phyloP scores from a whole-genome alignment of 2,888 invertebrate genomes.

The Cephus pulcher region DNA sequence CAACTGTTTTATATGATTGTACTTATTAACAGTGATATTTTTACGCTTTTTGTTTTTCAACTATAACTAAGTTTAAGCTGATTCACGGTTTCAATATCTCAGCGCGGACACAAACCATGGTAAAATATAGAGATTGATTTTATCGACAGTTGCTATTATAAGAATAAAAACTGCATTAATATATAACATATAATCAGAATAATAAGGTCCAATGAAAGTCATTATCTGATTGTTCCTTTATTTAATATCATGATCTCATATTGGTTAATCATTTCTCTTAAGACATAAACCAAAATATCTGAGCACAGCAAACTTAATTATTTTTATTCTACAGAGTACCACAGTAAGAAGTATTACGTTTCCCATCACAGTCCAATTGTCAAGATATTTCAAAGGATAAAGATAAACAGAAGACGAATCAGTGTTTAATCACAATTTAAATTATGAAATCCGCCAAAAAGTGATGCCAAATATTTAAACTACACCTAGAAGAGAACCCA shows the following conservation, averaged over 20 bases:
- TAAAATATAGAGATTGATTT: neutral
- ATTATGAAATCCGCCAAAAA: neutral
- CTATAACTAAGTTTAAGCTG: neutral
- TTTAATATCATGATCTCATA: neutral
- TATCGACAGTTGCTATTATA: neutral
- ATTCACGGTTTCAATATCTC: neutral
- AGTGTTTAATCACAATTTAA: neutral
- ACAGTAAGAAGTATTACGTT: neutral
- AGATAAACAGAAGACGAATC: neutral
- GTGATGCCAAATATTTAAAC: neutral
- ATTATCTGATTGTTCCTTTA: neutral
- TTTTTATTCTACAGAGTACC: neutral
- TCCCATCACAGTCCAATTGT: neutral
- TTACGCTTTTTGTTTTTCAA: neutral
- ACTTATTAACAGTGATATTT: neutral
- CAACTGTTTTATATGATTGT: neutral
- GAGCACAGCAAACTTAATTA: neutral
- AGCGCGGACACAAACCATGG: neutral
- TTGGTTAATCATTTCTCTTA: no score
- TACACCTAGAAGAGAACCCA: neutral
- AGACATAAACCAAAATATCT: no score
- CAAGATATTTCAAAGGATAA: neutral
- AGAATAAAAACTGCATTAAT: neutral
- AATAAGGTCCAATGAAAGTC: neutral
- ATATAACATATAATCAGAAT: neutral